Evolutionary conservation across 2,113 vertebrate species (phyloP), one percentile per base, ranked within the genome.

Genomic region (Acanthochromis polyacanthus): DNA sequence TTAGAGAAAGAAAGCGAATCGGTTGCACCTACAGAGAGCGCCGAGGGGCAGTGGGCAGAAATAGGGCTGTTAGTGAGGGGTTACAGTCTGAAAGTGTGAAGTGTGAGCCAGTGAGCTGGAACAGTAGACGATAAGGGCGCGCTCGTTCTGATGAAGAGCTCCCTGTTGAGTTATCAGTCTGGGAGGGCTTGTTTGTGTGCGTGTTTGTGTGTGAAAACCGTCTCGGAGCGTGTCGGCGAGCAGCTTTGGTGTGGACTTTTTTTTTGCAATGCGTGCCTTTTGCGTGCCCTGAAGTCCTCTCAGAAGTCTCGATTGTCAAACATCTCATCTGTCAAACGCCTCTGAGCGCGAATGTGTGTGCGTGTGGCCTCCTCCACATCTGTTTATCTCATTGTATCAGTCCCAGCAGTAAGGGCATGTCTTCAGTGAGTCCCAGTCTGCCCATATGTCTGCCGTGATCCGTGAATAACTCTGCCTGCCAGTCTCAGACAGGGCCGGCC

Each of bases 391-490:
- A 61, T 85, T 81, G 87, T 88, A 90, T 85, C 86, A 66, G 90
- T 90, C 92, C 90, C 92, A 81, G 82, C 85, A 88, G 89, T 85
- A 48, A 86, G 79, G 84, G 82, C 85, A 88, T 76, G 84, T 90
- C 89, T 84, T 89, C 89, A 78, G 83, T 3, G 28, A 75, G 79
- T 90, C 88, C 88, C 90, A 84, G 88, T 87, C 85, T 84, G 83
- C 86, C 91, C 89, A 86, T 93, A 88, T 93, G 92, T 93, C 92
- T 89, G 88, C 92, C 32, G 87, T 92, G 91, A 92, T 93, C 89
- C 92, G 91, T 93, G 92, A 92, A 91, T 91, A 91, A 92, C 92
- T 83, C 81, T 87, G 76, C 85, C 86, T 87, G 86, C 86, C 85
- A 90, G 83, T 84, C 87, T 88, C 79, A 86, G 88, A 87, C 84